phyloP scores from a whole-genome alignment of 1,140 invertebrate species.

The Probaryconus sp. region DNA sequence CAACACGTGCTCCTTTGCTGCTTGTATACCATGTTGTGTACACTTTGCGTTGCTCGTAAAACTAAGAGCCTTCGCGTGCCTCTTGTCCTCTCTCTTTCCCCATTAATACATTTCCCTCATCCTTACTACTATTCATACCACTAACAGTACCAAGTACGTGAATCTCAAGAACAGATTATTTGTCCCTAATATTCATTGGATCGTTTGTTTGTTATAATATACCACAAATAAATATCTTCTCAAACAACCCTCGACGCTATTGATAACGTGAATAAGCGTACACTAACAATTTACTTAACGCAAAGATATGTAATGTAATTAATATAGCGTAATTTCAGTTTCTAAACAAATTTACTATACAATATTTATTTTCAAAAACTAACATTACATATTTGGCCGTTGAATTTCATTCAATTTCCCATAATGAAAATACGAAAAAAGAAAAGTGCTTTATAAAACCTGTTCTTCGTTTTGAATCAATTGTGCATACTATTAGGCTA shows the following conservation, averaged over 20 bases:
- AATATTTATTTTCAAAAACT: too few relatives aligned
- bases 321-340: too few relatives aligned
- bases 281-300: background rate
- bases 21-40: constrained; percentile 45
- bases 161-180: constrained; percentile 26
- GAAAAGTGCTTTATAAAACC: too few relatives aligned
- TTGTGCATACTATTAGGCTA: constrained; percentile 1
- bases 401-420: constrained; percentile 4
- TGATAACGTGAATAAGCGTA: constrained; percentile 16
- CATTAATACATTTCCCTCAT: constrained; percentile 10
- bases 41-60: constrained; percentile 37
- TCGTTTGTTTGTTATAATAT: constrained; percentile 15
- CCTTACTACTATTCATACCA: background rate
- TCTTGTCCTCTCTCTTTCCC: constrained; percentile 12
- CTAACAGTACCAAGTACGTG: constrained; percentile 5
- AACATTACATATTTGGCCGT: too few relatives aligned
- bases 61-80: constrained; percentile 29
- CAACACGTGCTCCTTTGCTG: constrained; percentile 44
- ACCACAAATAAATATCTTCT: constrained; percentile 26
- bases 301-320: too few relatives aligned
- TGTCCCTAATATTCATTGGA: constrained; percentile 10
- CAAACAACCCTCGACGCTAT: constrained; percentile 23
- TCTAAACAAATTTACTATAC: too few relatives aligned
- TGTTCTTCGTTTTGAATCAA: constrained; percentile 11
- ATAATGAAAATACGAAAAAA: too few relatives aligned